Evolutionary conservation across 1,140 invertebrate genomes (phyloP).

Genomic region (Rhizoglyphus robini): DNA sequence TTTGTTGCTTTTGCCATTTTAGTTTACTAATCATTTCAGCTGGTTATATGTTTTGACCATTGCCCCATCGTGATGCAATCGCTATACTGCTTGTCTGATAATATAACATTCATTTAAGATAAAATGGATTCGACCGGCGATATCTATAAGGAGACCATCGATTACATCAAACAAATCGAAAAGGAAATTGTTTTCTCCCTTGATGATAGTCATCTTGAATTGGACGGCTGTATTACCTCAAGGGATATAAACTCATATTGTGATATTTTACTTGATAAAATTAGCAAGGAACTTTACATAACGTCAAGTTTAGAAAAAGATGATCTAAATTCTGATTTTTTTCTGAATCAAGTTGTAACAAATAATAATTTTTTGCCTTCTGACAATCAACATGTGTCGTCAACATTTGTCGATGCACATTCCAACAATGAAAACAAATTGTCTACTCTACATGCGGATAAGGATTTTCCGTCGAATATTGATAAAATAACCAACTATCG

Average conservation of each 20-base stretch:
- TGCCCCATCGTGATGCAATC: too few species aligned
- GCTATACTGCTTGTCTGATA: too few species aligned
- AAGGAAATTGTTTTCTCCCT: background rate
- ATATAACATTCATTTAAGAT: too few species aligned
- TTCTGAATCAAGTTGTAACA: background rate
- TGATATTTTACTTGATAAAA: background rate
- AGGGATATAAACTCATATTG: background rate
- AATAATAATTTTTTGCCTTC: background rate
- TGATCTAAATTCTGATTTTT: background rate
- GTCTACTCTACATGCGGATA: background rate
- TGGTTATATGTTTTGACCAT: too few species aligned
- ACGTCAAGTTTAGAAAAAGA: background rate
- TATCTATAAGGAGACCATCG: background rate
- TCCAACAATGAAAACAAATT: background rate
- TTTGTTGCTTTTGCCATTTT: too few species aligned
- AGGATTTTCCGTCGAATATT: background rate
- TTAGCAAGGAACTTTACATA: background rate
- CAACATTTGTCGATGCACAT: background rate
- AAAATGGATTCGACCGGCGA: background rate
- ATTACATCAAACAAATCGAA: background rate
- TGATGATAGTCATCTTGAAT: background rate
- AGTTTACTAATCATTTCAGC: too few species aligned
- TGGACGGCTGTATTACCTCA: background rate
- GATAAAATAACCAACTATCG: conserved; percentile 17
- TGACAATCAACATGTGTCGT: background rate